A percentile compares a stretch with the other conserved stretches of the same genome.
Evolutionary conservation across 2,113 vertebrate genomes (phyloP).

Genomic region (Cepphus grylle): DNA sequence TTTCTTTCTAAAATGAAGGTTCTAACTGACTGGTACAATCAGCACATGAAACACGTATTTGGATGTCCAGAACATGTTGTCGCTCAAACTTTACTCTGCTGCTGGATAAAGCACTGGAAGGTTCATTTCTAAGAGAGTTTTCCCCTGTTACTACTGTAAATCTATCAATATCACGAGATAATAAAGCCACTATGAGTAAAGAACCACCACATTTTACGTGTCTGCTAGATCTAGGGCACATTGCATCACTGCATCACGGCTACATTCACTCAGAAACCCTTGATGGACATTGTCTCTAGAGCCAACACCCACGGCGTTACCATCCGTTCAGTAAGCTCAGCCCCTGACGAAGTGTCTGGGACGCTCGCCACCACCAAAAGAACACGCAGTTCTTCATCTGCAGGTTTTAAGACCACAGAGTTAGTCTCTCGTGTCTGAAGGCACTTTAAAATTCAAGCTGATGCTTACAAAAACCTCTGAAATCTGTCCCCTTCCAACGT

Average conservation of each 20-base stretch:
- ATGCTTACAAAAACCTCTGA: neutral
- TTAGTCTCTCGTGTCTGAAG: neutral
- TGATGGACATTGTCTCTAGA: neutral
- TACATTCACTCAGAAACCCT: neutral
- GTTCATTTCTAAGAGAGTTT: neutral
- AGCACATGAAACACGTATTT: neutral
- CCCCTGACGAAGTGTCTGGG: neutral
- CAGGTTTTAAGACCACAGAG: neutral
- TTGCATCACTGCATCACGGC: too few relatives aligned
- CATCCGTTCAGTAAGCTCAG: neutral
- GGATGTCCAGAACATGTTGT: neutral
- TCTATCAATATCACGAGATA: neutral
- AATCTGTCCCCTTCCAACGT: neutral
- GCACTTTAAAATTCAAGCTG: neutral
- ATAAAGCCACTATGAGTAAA: neutral
- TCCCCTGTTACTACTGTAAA: neutral
- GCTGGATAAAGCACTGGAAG: neutral
- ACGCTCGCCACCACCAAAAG: neutral
- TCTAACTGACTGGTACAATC: neutral
- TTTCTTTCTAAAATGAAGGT: neutral
- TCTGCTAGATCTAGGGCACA: neutral
- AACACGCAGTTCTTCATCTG: neutral
- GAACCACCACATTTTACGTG: neutral
- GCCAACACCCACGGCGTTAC: neutral
- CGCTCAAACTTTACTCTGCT: neutral